Evolutionary conservation across 2,113 vertebrate species (phyloP), one percentile per base, ranked within the genome.

Genomic region (Zapus hudsonius): DNA sequence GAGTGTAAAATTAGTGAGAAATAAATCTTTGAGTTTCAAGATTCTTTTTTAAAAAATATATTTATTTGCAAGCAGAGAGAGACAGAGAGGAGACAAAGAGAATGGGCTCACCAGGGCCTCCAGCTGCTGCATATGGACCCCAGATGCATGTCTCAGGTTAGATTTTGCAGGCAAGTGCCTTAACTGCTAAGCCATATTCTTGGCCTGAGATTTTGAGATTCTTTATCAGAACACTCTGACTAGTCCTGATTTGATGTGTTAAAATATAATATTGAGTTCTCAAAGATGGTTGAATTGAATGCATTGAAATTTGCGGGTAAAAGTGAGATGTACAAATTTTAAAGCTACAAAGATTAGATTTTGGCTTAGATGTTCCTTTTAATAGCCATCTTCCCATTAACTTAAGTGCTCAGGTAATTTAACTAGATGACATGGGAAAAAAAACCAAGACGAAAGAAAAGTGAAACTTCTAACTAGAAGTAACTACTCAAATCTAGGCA

Each of bases 281-380:
- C 9, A 12, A 3, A 84, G 76, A 36, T 90, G 52, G 52, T 52
- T 66, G 17, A 73, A 72, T 94, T 87, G 66, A 89, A 31, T 72
- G 69, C 33, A 61, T 57, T 69, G 40, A 61, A 81, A 66, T 90
- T 74, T 72, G 82, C 70, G 74, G 17, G 31, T 57, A 61, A 67
- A 92, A 67, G 55, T 81, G 84, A 84, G 79, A 33, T 80, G 33
- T 36, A 57, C 42, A 94, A 12, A 79, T 84, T 92, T 13, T 75
- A 31, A 90, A 84, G 69, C 25, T 87, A 73, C 40, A n/a, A 70
- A 80, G 36, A 63, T 89, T 38, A 2, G 84, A 8, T 73, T 82
- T 74, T 52, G 36, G 38, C 16, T 93, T 86, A n/a, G n/a, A 16
- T 64, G 63, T 78, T 81, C 20, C 20, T 87, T 89, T 3, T 16